phyloP scores from a whole-genome alignment of 2,888 invertebrate species.

The Melitaea athalia region DNA sequence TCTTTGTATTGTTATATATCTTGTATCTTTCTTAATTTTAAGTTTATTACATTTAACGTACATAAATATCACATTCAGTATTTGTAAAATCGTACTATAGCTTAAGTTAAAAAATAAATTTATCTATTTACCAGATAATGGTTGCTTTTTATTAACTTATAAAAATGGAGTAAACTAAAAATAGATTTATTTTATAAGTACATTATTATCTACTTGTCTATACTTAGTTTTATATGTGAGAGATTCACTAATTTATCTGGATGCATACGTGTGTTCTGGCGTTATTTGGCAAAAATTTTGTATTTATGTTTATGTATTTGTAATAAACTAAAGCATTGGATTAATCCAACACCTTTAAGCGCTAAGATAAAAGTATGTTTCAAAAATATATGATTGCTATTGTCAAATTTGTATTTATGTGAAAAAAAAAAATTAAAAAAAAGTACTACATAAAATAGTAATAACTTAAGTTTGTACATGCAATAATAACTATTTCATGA shows the following conservation, averaged over 20 bases:
- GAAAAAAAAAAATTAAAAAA: too few relatives aligned
- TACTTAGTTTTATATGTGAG: background rate
- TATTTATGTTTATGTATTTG: background rate
- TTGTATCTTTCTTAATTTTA: too few relatives aligned
- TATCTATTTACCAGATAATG: background rate
- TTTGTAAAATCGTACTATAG: too few relatives aligned
- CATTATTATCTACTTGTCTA: background rate
- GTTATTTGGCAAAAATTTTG: background rate
- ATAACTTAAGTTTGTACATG: too few relatives aligned
- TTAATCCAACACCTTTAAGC: background rate
- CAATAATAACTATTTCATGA: too few relatives aligned
- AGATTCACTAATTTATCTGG: slow-evolving; percentile 1
- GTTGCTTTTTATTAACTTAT: background rate
- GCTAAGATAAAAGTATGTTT: background rate
- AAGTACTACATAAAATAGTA: too few relatives aligned
- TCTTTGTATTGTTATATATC: background rate
- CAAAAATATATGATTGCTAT: background rate
- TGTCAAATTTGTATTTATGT: background rate
- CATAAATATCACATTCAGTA: too few relatives aligned
- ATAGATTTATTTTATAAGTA: background rate
- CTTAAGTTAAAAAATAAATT: background rate
- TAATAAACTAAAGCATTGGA: background rate
- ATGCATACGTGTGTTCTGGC: too few relatives aligned
- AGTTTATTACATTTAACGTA: too few relatives aligned
- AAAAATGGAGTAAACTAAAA: background rate